A percentile compares a stretch with the other conserved stretches of the same genome.
These are phyloP conservation scores for Oreotragus oreotragus DNA, from an alignment of 2,113 vertebrate genomes.

Conservation along the genomic window DNA sequence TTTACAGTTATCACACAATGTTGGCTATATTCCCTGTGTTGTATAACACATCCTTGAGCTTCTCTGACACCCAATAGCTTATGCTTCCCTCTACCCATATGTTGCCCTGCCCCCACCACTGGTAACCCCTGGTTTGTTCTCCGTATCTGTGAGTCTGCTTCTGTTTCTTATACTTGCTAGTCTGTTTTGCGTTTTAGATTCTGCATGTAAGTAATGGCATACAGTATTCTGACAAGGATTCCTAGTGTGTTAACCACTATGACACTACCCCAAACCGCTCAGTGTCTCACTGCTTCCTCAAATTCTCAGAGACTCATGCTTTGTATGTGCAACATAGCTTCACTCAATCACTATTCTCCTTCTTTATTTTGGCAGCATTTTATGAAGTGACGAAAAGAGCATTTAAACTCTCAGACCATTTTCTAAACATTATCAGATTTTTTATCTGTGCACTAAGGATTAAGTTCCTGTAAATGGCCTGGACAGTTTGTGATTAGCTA, in stretches of 20 bases:
- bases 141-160: neutral
- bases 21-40: neutral
- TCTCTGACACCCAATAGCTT: neutral
- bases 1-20: neutral
- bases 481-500: neutral
- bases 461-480: neutral
- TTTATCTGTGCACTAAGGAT: neutral
- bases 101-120: neutral
- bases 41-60: neutral
- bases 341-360: neutral
- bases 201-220: neutral
- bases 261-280: neutral
- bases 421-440: neutral
- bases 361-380: neutral
- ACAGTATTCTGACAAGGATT: neutral
- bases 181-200: neutral
- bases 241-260: neutral
- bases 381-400: neutral
- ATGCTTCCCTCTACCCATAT: neutral
- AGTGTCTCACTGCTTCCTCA: neutral
- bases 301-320: neutral
- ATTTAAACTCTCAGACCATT: constrained; percentile 1
- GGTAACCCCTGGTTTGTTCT: neutral
- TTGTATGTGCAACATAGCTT: neutral
- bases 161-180: neutral